Evolutionary conservation across 2,797 vertebrate species (phyloP), one percentile per base, ranked within the genome.

Genomic region (Tangara arthus): DNA sequence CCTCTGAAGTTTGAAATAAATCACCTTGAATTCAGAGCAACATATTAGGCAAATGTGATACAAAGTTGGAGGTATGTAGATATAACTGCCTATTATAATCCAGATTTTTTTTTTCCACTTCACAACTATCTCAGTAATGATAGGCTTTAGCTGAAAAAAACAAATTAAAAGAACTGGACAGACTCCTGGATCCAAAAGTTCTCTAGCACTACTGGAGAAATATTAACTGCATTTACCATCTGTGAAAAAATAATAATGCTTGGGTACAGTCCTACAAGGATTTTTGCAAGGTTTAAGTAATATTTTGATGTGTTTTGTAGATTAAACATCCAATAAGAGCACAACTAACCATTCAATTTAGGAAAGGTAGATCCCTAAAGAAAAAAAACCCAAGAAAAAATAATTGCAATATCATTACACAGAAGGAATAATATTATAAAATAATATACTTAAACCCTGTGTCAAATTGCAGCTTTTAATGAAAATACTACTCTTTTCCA

Each of bases 1-100:
- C 19, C 37, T 88, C 35, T 83, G 76, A 89, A 72, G 75, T 95
- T 87, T 82, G 75, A 96, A 96, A 90, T 89, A 95, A 85, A 85
- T 71, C 8, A 64, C 93, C 63, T 68, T 85, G 57, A 96, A 97
- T 95, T 96, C 94, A 84, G 87, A 97, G 71, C 78, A 89, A 47
- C 49, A 46, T 12, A 57, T 81, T 81, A 96, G 15, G 9, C 37
- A 93, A 73, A 82, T 83, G 0, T 12, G 35, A 87, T 76, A 60
- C 39, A 55, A 82, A 85, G 57, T 59, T 75, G 44, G 46, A 91
- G 8, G 28, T 68, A 82, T 27, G 70, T 50, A 93, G 57, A 77
- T 73, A 49, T 50, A 92, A 82, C 46, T 49, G 22, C 37, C 70
- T 90, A 27, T 84, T 92, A 77, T 73, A 89, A 87, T 60, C 63